Evolutionary conservation across 1,140 invertebrate species (phyloP).

Genomic region (Polypedilum pembai): DNA sequence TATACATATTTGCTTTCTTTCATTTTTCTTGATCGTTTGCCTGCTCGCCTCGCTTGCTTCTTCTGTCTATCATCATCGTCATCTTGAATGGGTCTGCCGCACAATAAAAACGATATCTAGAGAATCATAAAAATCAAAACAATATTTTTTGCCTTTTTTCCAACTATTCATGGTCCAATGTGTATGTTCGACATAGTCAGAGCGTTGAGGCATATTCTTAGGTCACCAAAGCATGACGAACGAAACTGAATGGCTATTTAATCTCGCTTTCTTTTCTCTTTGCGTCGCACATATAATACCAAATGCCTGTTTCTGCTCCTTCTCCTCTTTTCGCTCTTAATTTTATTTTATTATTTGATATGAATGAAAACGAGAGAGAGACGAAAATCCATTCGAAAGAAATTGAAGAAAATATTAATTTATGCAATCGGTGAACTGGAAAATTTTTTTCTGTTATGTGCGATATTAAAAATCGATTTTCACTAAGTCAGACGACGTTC

Average conservation of each 20-base stretch:
- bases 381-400: neutral
- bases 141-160: neutral
- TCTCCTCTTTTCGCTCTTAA: neutral
- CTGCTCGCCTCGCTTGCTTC: neutral
- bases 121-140: conserved; percentile 19
- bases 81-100: neutral
- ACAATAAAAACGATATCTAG: neutral
- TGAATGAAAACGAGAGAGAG: conserved; percentile 1
- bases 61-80: neutral
- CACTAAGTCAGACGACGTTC: neutral
- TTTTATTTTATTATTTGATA: neutral
- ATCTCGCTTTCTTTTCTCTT: neutral
- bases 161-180: conserved; percentile 4
- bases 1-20: neutral
- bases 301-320: neutral
- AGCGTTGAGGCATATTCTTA: neutral
- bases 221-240: neutral
- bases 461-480: conserved; percentile 19
- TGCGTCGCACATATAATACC: neutral
- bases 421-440: conserved; percentile 11
- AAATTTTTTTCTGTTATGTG: neutral
- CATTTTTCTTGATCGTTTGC: too few relatives aligned
- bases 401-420: neutral
- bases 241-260: conserved; percentile 11
- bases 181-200: neutral